Percentiles rank a stretch among this genome's conserved stretches.
Evolutionary conservation across 92 coral and sea anemone species (phyloP).

Genomic region (Epizoanthus scotinus): DNA sequence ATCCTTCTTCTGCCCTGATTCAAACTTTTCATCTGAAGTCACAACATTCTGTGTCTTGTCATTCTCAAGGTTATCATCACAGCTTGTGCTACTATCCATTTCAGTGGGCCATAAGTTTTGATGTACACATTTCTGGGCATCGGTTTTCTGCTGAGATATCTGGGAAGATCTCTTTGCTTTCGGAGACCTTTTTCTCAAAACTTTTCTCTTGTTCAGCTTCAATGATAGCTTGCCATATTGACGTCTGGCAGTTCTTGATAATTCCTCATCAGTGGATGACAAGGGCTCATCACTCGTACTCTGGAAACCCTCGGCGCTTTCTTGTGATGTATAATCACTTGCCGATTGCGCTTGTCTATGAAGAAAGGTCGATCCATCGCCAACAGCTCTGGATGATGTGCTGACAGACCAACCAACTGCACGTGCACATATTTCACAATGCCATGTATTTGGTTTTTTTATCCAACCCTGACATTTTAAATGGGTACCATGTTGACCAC

Average conservation of each 20-base stretch:
- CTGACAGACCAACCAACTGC: slow-evolving; percentile 3
- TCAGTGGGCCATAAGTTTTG: background rate
- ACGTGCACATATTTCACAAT: slow-evolving; percentile 62
- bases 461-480: slow-evolving; percentile 76
- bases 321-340: slow-evolving; percentile 35
- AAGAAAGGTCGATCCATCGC: slow-evolving; percentile 40
- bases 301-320: slow-evolving; percentile 33
- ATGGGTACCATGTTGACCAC: slow-evolving; percentile 95
- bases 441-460: slow-evolving; percentile 58
- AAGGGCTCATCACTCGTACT: background rate
- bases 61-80: background rate
- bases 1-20: background rate
- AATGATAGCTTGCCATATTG: background rate
- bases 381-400: slow-evolving; percentile 33
- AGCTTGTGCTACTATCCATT: slow-evolving; percentile 16
- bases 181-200: background rate
- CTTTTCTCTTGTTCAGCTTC: background rate
- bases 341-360: background rate
- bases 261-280: slow-evolving; percentile 50
- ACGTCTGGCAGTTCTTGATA: background rate
- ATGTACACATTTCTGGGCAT: background rate
- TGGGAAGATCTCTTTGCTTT: background rate
- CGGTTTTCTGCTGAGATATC: background rate
- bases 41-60: background rate
- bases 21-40: slow-evolving; percentile 12